These are phyloP conservation scores for Eudemis profundana DNA, from an alignment of 2,888 invertebrate genomes.

Conservation along the genomic window DNA sequence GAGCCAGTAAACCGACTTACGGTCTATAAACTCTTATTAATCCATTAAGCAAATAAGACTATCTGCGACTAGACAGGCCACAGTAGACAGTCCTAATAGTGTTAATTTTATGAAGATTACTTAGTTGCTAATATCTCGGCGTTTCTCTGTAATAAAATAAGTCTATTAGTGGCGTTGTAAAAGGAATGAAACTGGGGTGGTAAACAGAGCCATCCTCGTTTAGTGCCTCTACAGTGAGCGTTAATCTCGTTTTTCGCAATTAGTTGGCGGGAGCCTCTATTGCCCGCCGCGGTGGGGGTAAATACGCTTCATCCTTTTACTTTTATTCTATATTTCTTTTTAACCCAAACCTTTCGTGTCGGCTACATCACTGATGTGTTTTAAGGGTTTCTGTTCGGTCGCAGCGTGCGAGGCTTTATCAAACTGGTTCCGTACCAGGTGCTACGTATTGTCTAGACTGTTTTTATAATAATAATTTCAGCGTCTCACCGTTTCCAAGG, in stretches of 20 bases:
- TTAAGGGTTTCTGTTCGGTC: conserved; percentile 56
- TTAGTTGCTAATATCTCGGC: conserved; percentile 70
- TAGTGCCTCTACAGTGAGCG: conserved; percentile 74
- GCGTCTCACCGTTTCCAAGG: conserved; percentile 35
- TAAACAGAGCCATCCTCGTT: conserved; percentile 74
- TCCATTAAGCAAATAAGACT: conserved; percentile 42
- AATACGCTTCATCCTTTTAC: conserved; percentile 68
- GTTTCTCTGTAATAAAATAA: conserved; percentile 74
- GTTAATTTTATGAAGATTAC: conserved; percentile 72
- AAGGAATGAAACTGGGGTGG: conserved; percentile 70
- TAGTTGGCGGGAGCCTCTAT: conserved; percentile 74
- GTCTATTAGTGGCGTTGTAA: conserved; percentile 76
- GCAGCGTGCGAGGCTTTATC: conserved; percentile 39
- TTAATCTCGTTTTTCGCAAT: conserved; percentile 83
- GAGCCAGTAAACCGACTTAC: conserved; percentile 15
- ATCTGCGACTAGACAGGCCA: conserved; percentile 48
- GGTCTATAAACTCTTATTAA: conserved; percentile 36
- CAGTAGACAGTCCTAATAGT: conserved; percentile 54
- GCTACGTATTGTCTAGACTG: conserved; percentile 42
- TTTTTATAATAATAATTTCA: conserved; percentile 47
- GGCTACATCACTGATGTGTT: conserved; percentile 53
- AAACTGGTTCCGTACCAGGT: conserved; percentile 33
- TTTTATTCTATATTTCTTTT: conserved; percentile 64
- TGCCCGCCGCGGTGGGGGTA: conserved; percentile 66
- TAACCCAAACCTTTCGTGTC: conserved; percentile 60